Percentiles rank a stretch among this genome's conserved stretches.
Evolutionary conservation across 2,113 vertebrate species (phyloP).

Genomic region (Tiliqua scincoides): DNA sequence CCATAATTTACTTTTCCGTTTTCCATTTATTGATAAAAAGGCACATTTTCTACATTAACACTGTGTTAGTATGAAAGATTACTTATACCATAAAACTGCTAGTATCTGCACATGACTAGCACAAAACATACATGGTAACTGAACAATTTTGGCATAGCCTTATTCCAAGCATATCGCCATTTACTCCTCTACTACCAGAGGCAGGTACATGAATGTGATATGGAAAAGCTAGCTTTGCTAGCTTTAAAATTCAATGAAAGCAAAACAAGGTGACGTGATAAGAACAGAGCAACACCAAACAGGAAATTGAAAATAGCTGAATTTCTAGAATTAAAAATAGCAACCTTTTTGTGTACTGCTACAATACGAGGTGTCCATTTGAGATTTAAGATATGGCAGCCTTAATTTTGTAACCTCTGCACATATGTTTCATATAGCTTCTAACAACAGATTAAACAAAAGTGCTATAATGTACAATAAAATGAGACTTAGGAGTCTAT

Average conservation of each 20-base stretch:
- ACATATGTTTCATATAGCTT: not conserved
- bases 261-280: not conserved
- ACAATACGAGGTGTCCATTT: not conserved
- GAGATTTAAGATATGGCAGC: not conserved
- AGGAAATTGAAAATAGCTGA: not conserved
- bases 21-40: not conserved
- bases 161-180: not conserved
- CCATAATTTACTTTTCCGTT: not conserved
- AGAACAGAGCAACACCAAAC: not conserved
- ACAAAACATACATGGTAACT: not conserved
- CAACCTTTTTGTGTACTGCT: not conserved
- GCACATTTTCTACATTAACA: not conserved
- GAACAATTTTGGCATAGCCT: not conserved
- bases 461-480: not conserved
- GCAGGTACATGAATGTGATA: not conserved
- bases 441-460: not conserved
- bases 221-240: not conserved
- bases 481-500: not conserved
- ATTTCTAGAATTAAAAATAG: not conserved
- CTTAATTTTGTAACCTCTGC: not conserved
- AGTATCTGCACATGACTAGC: not conserved
- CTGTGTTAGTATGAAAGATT: not conserved
- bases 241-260: not conserved
- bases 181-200: not conserved
- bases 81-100: not conserved